These are phyloP conservation scores for Umimayanthus chanpuru DNA, from an alignment of 92 coral and sea anemone species.

Conservation along the genomic window DNA sequence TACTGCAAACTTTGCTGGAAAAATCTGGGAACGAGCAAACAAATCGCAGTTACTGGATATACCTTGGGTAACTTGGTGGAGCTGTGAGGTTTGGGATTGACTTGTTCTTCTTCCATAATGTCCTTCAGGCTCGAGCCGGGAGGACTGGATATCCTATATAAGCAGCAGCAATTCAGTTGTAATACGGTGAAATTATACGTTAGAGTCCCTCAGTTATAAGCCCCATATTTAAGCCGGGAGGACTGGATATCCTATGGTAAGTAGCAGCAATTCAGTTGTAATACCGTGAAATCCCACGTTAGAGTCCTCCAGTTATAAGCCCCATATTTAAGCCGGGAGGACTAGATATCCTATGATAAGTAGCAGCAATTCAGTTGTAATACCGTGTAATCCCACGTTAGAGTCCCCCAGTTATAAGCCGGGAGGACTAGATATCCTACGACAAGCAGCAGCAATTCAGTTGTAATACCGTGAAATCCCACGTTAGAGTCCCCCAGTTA, in stretches of 20 bases:
- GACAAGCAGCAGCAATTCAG: too few species aligned
- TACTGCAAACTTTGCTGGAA: too few species aligned
- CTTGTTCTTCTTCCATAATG: conserved; percentile 86
- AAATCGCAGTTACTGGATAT: not conserved
- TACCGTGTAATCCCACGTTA: too few species aligned
- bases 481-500: not conserved
- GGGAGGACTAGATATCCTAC: conserved; percentile 88
- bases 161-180: too few species aligned
- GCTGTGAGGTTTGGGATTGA: not conserved
- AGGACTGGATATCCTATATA: conserved; percentile 68
- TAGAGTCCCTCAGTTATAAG: not conserved
- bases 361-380: not conserved
- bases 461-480: not conserved
- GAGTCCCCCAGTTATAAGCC: not conserved
- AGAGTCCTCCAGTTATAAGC: not conserved
- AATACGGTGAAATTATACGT: not conserved
- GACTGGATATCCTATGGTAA: conserved; percentile 61
- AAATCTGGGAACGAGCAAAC: not conserved
- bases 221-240: conserved; percentile 38
- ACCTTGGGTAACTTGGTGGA: conserved; percentile 23
- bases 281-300: too few species aligned
- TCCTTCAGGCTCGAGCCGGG: conserved; percentile 74
- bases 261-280: too few species aligned
- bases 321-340: conserved; percentile 48
- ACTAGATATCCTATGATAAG: conserved; percentile 54